Evolutionary conservation across 2,797 vertebrate species (phyloP).

Genomic region (Columba guinea): DNA sequence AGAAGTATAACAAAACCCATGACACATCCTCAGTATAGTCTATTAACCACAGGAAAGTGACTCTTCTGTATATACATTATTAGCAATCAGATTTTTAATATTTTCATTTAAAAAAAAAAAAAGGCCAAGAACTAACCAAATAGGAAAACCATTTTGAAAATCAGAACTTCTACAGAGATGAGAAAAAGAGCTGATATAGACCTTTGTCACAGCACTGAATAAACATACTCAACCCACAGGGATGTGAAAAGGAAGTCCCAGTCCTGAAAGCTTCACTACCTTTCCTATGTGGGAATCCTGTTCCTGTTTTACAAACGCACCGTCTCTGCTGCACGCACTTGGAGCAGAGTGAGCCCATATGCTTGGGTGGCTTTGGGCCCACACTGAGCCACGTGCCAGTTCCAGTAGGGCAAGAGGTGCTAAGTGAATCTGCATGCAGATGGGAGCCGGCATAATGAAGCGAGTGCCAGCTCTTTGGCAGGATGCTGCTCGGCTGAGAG

Average conservation of each 20-base stretch:
- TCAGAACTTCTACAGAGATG: not conserved
- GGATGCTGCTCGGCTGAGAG: not conserved
- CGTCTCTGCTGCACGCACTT: not conserved
- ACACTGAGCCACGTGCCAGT: not conserved
- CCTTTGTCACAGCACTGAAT: not conserved
- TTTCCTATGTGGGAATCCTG: not conserved
- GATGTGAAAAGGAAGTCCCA: not conserved
- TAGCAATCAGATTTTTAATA: not conserved
- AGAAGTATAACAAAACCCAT: not conserved
- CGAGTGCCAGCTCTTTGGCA: conserved; percentile 16
- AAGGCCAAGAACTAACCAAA: not conserved
- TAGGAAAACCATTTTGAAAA: not conserved
- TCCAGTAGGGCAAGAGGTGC: conserved; percentile 26
- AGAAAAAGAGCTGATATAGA: not conserved
- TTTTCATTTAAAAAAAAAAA: not conserved
- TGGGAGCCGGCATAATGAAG: not conserved
- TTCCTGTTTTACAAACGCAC: not conserved
- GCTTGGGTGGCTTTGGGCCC: conserved; percentile 14
- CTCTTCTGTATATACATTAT: not conserved
- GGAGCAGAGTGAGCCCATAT: conserved; percentile 24
- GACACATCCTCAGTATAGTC: not conserved
- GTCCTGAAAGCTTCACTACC: not conserved
- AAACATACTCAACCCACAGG: not conserved
- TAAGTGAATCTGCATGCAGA: conserved; percentile 21
- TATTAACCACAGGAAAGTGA: not conserved